phyloP scores from a whole-genome alignment of 2,888 invertebrate genomes.

The Malthinus seriepunctatus region DNA sequence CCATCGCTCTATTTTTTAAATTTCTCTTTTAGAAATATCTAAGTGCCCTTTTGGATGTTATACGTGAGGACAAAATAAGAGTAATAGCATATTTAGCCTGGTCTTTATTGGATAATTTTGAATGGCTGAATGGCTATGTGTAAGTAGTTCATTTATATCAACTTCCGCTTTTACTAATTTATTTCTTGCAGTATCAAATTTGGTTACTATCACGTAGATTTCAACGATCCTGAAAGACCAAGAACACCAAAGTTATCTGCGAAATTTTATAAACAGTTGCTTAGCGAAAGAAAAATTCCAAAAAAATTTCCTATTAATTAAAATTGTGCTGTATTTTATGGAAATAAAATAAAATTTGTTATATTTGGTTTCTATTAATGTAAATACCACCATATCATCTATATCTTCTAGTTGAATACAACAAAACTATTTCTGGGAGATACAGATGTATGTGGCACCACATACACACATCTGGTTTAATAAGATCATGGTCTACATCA shows the following conservation, averaged over 20 bases:
- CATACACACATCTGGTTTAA: too few relatives aligned
- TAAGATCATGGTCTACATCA: too few relatives aligned
- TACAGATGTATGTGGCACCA: too few relatives aligned
- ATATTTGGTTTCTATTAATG: too few relatives aligned
- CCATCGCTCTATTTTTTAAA: too few relatives aligned
- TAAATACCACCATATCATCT: too few relatives aligned
- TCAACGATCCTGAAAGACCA: conserved; percentile 59
- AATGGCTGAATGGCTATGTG: conserved; percentile 9
- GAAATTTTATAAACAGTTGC: conserved; percentile 55
- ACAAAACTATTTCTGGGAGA: too few relatives aligned
- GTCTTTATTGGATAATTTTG: conserved; percentile 14
- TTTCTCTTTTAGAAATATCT: conserved; percentile 28
- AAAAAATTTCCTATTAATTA: too few relatives aligned
- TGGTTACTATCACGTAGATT: conserved; percentile 71
- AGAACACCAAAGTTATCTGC: conserved; percentile 67
- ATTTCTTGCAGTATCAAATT: conserved; percentile 66
- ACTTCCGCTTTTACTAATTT: too few relatives aligned
- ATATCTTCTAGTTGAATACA: too few relatives aligned
- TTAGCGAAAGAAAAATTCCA: not conserved
- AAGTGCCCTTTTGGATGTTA: not conserved
- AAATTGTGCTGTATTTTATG: too few relatives aligned
- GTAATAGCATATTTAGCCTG: conserved; percentile 5
- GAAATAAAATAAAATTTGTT: too few relatives aligned
- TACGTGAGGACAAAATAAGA: not conserved
- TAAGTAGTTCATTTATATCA: not conserved